phyloP scores from a whole-genome alignment of 2,113 vertebrate species.

The Oryctolagus cuniculus region DNA sequence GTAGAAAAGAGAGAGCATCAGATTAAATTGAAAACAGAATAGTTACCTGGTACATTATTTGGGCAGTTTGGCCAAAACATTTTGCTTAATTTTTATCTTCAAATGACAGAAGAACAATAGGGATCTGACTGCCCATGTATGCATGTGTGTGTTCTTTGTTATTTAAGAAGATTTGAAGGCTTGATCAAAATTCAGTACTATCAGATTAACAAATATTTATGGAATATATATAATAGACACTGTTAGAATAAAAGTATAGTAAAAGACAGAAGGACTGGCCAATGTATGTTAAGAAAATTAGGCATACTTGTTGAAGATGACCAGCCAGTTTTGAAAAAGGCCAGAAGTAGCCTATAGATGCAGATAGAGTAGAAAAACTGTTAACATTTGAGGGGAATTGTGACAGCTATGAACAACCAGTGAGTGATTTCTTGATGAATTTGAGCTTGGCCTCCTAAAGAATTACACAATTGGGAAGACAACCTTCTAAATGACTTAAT shows the following conservation, averaged over 20 bases:
- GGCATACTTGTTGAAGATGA: not conserved
- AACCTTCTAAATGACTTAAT: not conserved
- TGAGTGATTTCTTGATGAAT: not conserved
- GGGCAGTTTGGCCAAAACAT: not conserved
- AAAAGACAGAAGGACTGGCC: not conserved
- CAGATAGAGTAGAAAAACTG: not conserved
- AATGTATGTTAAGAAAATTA: not conserved
- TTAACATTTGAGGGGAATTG: not conserved
- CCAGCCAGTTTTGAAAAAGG: not conserved
- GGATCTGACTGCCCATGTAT: not conserved
- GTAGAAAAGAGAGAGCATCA: not conserved
- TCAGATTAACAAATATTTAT: not conserved
- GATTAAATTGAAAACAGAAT: not conserved
- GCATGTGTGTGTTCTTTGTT: not conserved
- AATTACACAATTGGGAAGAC: not conserved
- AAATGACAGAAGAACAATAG: not conserved
- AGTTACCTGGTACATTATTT: not conserved
- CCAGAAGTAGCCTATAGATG: not conserved
- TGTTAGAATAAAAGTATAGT: not conserved
- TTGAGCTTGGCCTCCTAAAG: not conserved
- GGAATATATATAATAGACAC: not conserved
- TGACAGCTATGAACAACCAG: not conserved
- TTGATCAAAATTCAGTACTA: not conserved
- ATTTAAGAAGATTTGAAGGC: not conserved
- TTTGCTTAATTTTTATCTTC: slow-evolving; percentile 19